A percentile compares a stretch with the other conserved stretches of the same genome.
Evolutionary conservation across 2,113 vertebrate species (phyloP).

Genomic region (Furnarius figulus): DNA sequence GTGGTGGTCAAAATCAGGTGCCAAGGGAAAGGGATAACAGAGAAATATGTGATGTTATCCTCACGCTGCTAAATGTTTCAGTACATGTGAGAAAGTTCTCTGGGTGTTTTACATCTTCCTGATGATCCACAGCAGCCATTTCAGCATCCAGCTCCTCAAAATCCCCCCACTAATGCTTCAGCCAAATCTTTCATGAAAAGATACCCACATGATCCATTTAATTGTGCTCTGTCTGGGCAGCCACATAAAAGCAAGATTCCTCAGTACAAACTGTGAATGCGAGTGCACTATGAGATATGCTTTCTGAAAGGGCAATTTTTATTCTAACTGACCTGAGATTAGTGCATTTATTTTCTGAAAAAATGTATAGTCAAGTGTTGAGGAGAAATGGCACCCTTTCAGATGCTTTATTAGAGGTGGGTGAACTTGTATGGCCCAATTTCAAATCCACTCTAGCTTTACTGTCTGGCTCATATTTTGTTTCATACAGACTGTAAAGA

Average conservation of each 20-base stretch:
- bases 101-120: neutral
- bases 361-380: neutral
- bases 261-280: neutral
- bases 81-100: neutral
- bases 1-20: neutral
- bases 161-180: neutral
- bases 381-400: neutral
- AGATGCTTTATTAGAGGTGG: neutral
- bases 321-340: constrained; percentile 5
- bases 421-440: neutral
- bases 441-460: constrained; percentile 4
- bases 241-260: neutral
- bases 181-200: neutral
- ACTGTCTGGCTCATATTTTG: neutral
- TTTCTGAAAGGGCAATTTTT: constrained; percentile 26
- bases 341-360: constrained; percentile 6
- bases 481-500: neutral
- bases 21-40: neutral
- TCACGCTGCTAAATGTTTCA: neutral
- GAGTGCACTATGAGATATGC: neutral
- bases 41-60: neutral
- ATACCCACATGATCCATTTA: neutral
- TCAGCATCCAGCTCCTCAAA: neutral
- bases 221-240: neutral
- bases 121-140: neutral